These are phyloP conservation scores for Lasioglossum marginatum DNA, from an alignment of 2,888 invertebrate genomes.

Conservation along the genomic window DNA sequence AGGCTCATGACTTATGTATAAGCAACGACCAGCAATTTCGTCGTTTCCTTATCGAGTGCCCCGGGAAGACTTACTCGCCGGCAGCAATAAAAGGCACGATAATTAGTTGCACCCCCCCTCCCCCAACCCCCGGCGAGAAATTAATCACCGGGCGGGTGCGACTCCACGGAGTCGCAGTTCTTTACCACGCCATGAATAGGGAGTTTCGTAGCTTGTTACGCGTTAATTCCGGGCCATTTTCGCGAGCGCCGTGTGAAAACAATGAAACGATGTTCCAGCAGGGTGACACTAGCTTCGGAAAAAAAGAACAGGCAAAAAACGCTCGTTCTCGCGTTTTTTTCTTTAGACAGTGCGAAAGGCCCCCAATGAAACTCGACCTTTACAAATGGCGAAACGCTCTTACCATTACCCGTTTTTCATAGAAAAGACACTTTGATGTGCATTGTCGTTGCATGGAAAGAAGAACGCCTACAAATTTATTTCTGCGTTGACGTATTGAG, in stretches of 20 bases:
- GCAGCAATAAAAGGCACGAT: slow-evolving; percentile 63
- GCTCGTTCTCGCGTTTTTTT: background rate
- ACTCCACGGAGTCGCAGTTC: slow-evolving; percentile 59
- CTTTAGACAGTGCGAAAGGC: background rate
- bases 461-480: background rate
- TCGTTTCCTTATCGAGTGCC: slow-evolving; percentile 35
- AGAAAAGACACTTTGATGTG: background rate
- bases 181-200: slow-evolving; percentile 41
- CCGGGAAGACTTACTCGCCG: slow-evolving; percentile 29
- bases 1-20: background rate
- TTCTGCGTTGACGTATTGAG: background rate
- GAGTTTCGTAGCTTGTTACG: slow-evolving; percentile 50
- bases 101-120: slow-evolving; percentile 65
- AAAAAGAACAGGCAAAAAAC: slow-evolving; percentile 2
- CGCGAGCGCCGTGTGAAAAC: slow-evolving; percentile 40
- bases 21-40: slow-evolving; percentile 28
- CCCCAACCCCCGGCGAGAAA: slow-evolving; percentile 38
- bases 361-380: slow-evolving; percentile 4
- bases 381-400: slow-evolving; percentile 2
- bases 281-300: background rate
- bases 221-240: slow-evolving; percentile 55
- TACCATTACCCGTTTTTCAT: background rate
- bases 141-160: slow-evolving; percentile 66
- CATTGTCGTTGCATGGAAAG: background rate
- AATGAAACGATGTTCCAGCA: slow-evolving; percentile 19